phyloP scores from a whole-genome alignment of 2,888 invertebrate genomes.

The Meiosimyza decipiens region DNA sequence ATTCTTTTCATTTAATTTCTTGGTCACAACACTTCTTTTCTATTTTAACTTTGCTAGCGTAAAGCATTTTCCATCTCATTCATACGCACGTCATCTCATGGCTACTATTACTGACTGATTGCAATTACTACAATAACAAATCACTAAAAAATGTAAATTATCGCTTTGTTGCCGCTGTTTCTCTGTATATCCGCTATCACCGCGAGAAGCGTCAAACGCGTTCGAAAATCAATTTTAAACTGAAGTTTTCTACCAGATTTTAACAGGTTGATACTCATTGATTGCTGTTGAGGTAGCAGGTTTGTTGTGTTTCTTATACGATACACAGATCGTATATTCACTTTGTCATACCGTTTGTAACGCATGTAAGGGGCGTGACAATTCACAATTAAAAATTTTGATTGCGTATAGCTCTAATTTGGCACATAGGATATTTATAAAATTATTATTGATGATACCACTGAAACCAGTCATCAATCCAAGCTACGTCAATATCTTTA shows the following conservation, averaged over 20 bases:
- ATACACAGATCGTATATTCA: no score
- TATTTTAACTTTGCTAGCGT: background rate
- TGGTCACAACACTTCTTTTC: constrained; percentile 15
- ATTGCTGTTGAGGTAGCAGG: no score
- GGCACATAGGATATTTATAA: no score
- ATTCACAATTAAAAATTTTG: no score
- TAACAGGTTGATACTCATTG: constrained; percentile 1
- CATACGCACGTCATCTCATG: constrained; percentile 44
- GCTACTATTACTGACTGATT: constrained; percentile 4
- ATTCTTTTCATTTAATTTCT: background rate
- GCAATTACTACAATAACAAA: background rate
- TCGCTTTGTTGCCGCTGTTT: background rate
- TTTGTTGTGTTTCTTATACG: no score
- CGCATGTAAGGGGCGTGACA: no score
- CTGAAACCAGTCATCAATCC: no score
- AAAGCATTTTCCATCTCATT: constrained; percentile 38
- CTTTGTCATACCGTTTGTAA: no score
- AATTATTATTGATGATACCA: no score
- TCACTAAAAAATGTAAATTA: no score
- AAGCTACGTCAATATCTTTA: no score
- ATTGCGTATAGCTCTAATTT: no score
- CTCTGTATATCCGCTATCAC: constrained; percentile 2
- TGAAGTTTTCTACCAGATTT: constrained; percentile 16
- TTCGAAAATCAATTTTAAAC: constrained; percentile 31
- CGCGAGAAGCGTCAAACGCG: constrained; percentile 17